These are phyloP conservation scores for Anarsia innoxiella DNA, from an alignment of 2,888 invertebrate genomes.

Conservation along the genomic window DNA sequence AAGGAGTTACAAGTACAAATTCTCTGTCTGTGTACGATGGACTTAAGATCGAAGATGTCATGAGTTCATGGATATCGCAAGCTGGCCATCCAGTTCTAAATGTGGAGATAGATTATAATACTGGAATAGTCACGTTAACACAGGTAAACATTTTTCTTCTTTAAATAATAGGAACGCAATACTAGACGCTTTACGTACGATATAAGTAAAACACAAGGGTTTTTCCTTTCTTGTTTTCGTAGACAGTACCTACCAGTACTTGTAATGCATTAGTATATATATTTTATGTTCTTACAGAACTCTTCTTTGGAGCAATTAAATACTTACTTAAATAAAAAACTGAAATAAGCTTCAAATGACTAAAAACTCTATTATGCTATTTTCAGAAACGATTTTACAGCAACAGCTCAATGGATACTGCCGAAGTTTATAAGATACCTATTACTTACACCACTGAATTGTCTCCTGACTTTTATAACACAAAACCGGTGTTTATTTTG, in stretches of 20 bases:
- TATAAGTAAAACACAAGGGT: too few species aligned
- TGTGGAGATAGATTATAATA: conserved; percentile 47
- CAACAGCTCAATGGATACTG: conserved; percentile 37
- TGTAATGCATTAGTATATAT: too few species aligned
- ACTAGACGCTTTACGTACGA: too few species aligned
- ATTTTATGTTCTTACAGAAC: too few species aligned
- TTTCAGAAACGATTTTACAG: conserved; percentile 58
- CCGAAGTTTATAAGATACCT: conserved; percentile 57
- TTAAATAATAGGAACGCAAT: too few species aligned
- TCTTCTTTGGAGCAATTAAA: too few species aligned
- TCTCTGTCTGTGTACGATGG: conserved; percentile 40
- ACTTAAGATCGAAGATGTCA: conserved; percentile 34
- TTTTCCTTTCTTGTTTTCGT: too few species aligned
- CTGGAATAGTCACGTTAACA: conserved; percentile 36
- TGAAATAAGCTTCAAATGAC: too few species aligned
- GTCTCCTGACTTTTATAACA: conserved; percentile 41
- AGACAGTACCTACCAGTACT: too few species aligned
- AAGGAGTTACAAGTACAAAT: conserved; percentile 36
- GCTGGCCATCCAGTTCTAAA: conserved; percentile 54
- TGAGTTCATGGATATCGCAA: conserved; percentile 58
- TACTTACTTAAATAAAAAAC: too few species aligned
- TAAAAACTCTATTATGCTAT: too few species aligned
- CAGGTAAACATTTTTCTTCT: too few species aligned
- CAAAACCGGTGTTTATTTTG: conserved; percentile 55
- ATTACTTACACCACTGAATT: conserved; percentile 50